Percentiles rank a stretch among this genome's conserved stretches.
phyloP scores from a whole-genome alignment of 1,140 invertebrate genomes.

The Bombus cullumanus region DNA sequence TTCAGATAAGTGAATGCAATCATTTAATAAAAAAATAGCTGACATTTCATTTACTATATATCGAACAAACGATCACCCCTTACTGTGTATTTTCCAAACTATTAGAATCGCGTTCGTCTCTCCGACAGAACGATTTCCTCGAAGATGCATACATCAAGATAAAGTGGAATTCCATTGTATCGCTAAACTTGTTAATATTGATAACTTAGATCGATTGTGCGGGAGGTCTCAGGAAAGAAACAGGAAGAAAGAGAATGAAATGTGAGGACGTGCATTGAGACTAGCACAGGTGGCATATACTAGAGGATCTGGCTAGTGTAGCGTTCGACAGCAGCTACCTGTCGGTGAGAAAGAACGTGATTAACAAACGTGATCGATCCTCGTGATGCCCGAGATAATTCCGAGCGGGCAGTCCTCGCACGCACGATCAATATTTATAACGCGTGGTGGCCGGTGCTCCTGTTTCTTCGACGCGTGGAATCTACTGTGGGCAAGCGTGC shows the following conservation, averaged over 20 bases:
- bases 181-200: too few relatives aligned
- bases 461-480: conserved; percentile 40
- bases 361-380: conserved; percentile 59
- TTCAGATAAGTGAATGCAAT: too few relatives aligned
- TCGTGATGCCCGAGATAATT: conserved; percentile 55
- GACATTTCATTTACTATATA: too few relatives aligned
- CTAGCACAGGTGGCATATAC: conserved; percentile 31
- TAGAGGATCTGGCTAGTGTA: background rate
- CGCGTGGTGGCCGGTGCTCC: conserved; percentile 46
- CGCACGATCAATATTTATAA: conserved; percentile 62
- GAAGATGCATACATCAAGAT: too few relatives aligned
- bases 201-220: background rate
- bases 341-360: conserved; percentile 50
- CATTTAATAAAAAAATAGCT: too few relatives aligned
- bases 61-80: too few relatives aligned
- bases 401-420: conserved; percentile 34
- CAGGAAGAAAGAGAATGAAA: background rate
- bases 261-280: conserved; percentile 1
- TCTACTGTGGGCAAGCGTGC: background rate
- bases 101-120: too few relatives aligned
- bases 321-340: conserved; percentile 24
- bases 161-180: too few relatives aligned
- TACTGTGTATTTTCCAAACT: too few relatives aligned
- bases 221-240: background rate
- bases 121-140: too few relatives aligned